Base-by-base conservation (phyloP, 1,140 invertebrate species). In the Drosophila mauritiana region DNA sequence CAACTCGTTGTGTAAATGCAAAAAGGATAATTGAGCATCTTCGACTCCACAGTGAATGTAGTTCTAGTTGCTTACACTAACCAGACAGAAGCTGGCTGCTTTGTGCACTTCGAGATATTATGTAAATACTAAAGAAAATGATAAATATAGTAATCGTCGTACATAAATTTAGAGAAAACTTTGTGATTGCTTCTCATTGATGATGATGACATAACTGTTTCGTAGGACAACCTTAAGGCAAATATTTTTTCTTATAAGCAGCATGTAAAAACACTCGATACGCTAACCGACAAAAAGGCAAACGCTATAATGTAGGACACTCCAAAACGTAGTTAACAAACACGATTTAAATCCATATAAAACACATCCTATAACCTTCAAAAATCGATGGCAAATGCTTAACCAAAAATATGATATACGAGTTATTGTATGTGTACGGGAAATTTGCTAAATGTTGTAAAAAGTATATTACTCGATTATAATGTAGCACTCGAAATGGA, bases 181-280 rank as follows among this genome's bases (percentile, higher is more conserved):
- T 89, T 89, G 84, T 89, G 84, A 89, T 89, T 80, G 84, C 84
- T 89, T 89, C 77, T 84, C 76, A 89, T 80, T 80, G 68, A 80
- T 53, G 59, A 78, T 76, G 40, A 63, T 73, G 42, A 80, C 25
- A 58, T 53, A 49, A 53, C 55, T 69, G 73, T 76, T 75, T 73
- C 48, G 45, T 80, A 80, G 69, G 59, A 64, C 42, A 58, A 48
- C 31, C 43, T 36, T 52, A 54, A 5, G 52, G 43, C 40, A 57
- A 49, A 48, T 61, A 61, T 75, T 73, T 73, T 78, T 82, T 76
- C 55, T 63, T 77, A 76, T 25, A 45, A 39, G 58, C 46, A 59
- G 67, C 67, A 51, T 73, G 69, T 73, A 73, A 73, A 73, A 72
- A 70, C 65, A 67, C 53, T 57, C n/a, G 17, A 62, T 34, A 43